Base-by-base conservation (phyloP, 2,797 vertebrate species). In the Oryzias sinensis region DNA sequence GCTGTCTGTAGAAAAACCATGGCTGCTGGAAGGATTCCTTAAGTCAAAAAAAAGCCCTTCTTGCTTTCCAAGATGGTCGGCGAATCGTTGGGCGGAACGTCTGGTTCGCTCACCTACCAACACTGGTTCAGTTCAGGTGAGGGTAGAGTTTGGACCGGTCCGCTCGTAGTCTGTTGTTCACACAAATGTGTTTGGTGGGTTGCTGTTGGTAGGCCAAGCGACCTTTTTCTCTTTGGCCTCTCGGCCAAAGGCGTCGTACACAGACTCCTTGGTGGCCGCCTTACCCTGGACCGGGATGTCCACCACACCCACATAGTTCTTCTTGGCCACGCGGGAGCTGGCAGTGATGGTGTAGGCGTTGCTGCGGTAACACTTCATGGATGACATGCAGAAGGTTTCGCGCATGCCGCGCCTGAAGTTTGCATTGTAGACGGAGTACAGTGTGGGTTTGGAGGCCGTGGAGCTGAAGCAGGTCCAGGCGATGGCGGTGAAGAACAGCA, bases 341-440 rank as follows among this genome's bases (percentile, higher is more conserved):
- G 94, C 93, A 0, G 97, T 99, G 88, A 99, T 96, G 61, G 97
- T 97, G 84, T 99, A 98, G 0, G 95, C 96, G 0, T 98, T 98
- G 68, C 96, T 97, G 45, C 97, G 94, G 82, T 99, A 98, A 47
- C 94, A 97, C 65, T 97, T 98, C 95, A 98, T 96, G 0, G 97
- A 95, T 0, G 96, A 98, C 95, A 95, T 96, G 88, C 97, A 99
- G 75, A 94, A 98, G 4, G 94, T 98, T 85, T 99, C 97, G 69
- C 94, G 91, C 94, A 98, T 94, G 18, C 97, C 95, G 6, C 94
- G 88, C 37, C 97, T 90, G 82, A 98, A 98, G 74, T 95, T 97
- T 11, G 93, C 93, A 0, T 98, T 97, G 60, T 94, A 97, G 41
- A 96, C 80, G 0, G 91, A 95, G 80, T 95, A 97, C 43, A 99